Base-by-base conservation (phyloP, 2,797 vertebrate species). In the Rostrhamus sociabilis region DNA sequence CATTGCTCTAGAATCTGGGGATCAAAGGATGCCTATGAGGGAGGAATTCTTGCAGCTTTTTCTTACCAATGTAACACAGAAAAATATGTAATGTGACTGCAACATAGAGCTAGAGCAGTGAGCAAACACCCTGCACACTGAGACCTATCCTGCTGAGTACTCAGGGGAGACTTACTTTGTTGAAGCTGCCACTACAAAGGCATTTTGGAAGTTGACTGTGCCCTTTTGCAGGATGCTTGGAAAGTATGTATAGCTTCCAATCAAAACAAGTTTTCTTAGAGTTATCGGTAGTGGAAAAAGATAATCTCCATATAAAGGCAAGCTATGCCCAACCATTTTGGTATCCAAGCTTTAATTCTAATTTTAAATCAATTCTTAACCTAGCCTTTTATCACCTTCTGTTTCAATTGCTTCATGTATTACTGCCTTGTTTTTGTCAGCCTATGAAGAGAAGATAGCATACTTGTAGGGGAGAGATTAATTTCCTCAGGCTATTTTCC, bases 401-500 rank as follows among this genome's bases (percentile, higher is more conserved):
- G 3, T 78, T 91, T 81, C 66, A 66, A 29, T 40, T 47, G 20
- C 19, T 94, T 95, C 8, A 2, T 36, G 9, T 78, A 29, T 55
- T 86, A 23, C 40, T 90, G 32, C 5, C n/a, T 93, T 90, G 42
- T 42, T 93, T 84, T 86, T 74, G 26, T 85, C 32, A 69, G 59
- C 38, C 63, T 66, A 6, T 47, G 20, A 90, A 67, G n/a, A 73
- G 47, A 45, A 79, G 38, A 34, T 12, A 52, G 25, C 15, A 38
- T 79, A 10, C 1, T 21, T 18, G 17, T 50, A 43, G 31, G 29
- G 50, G 36, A 75, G 38, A 90, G 31, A 40, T 90, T 12, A 19
- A 78, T 93, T 90, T 95, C 67, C 71, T 94, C 52, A 55, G 74
- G 77, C 43, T 81, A 5, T 92, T 94, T 96, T 94, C 86, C 63